Conservation (phyloP, 2,888 invertebrate genomes). For the Lepidocyrtoides sp. region DNA sequence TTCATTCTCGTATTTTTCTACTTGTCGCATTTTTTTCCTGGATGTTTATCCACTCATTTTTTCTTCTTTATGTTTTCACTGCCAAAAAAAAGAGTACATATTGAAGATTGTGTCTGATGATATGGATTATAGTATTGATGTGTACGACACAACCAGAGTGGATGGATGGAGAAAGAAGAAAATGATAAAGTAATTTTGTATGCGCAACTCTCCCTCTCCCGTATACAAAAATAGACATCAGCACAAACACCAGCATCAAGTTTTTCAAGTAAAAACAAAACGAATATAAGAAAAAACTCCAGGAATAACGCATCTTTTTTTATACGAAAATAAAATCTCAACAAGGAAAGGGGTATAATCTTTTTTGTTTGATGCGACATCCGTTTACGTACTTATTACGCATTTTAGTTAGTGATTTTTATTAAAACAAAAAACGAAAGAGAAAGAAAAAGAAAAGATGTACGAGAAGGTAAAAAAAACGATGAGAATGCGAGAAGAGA, state of each 20-base stretch:
- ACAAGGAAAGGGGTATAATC: slow-evolving; percentile 29
- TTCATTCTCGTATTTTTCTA: too few relatives aligned
- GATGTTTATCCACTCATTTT: slow-evolving; percentile 85
- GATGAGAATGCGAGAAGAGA: slow-evolving; percentile 64
- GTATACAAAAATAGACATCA: slow-evolving; percentile 38
- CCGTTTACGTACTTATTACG: slow-evolving; percentile 33
- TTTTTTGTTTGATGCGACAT: slow-evolving; percentile 31
- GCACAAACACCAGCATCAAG: neutral
- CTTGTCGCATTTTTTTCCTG: slow-evolving; percentile 78
- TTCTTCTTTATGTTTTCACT: slow-evolving; percentile 85
- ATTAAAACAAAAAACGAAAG: slow-evolving; percentile 42
- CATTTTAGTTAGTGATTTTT: slow-evolving; percentile 64
- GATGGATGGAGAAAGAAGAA: slow-evolving; percentile 13
- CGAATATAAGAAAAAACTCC: neutral
- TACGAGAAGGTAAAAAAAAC: slow-evolving; percentile 32
- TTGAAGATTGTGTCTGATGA: slow-evolving; percentile 81
- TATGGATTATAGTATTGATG: slow-evolving; percentile 63
- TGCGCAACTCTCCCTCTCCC: neutral
- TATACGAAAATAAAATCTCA: neutral
- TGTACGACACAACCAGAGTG: slow-evolving; percentile 25
- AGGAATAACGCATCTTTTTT: neutral
- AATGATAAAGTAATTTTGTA: slow-evolving; percentile 11
- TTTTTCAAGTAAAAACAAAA: neutral
- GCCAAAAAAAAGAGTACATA: slow-evolving; percentile 71
- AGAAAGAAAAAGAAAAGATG: neutral